Conservation (phyloP, 2,797 vertebrate genomes). For the Manis pentadactyla region DNA sequence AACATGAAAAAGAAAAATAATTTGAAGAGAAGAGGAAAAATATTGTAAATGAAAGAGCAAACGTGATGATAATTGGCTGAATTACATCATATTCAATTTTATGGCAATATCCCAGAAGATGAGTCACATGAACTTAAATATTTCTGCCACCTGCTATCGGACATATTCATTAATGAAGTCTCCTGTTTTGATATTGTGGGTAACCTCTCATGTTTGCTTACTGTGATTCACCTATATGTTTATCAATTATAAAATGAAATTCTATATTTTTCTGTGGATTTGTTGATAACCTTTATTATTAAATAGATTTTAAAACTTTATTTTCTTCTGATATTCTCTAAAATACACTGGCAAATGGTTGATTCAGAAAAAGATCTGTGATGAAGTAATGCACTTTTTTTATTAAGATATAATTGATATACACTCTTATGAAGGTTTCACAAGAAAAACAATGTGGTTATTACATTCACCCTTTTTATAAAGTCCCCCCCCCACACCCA, state of each 20-base stretch:
- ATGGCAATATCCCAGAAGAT: neutral
- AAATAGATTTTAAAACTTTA: neutral
- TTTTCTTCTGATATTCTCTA: neutral
- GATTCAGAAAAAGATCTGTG: neutral
- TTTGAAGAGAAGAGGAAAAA: neutral
- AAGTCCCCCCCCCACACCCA: too few species aligned
- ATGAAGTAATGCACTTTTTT: neutral
- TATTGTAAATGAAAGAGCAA: neutral
- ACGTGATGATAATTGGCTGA: neutral
- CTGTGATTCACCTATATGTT: neutral
- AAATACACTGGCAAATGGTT: neutral
- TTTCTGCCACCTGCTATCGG: neutral
- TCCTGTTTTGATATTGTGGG: neutral
- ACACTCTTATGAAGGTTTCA: too few species aligned
- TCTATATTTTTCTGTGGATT: neutral
- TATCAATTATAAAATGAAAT: neutral
- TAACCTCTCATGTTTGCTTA: neutral
- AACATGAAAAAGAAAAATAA: neutral
- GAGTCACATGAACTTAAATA: neutral
- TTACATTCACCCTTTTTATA: too few species aligned
- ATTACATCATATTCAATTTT: neutral
- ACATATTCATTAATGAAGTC: neutral
- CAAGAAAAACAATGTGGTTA: too few species aligned
- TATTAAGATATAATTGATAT: too few species aligned
- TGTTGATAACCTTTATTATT: neutral